Evolutionary conservation across 1,140 invertebrate genomes (phyloP).

Genomic region (Drosophila bocqueti): DNA sequence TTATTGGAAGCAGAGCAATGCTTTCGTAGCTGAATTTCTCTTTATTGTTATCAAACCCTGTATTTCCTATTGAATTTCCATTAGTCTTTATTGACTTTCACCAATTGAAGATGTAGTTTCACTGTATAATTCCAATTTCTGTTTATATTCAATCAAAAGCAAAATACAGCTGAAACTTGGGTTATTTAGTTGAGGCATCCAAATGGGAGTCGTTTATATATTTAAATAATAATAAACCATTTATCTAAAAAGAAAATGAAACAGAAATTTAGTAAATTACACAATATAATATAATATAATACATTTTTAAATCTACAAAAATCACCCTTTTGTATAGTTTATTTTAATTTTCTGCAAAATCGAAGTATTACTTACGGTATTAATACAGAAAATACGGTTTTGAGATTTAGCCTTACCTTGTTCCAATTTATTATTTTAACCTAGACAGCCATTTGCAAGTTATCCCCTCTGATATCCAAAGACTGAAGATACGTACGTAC

Average conservation of each 20-base stretch:
- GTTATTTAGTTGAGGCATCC: background rate
- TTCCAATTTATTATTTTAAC: background rate
- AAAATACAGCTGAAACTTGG: slow-evolving; percentile 2
- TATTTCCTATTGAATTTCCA: slow-evolving; percentile 10
- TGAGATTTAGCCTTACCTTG: background rate
- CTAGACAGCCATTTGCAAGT: background rate
- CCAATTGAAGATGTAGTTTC: slow-evolving; percentile 1
- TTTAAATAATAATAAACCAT: no score
- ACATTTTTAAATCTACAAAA: no score
- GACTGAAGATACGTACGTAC: slow-evolving; percentile 12
- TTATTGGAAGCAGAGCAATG: background rate
- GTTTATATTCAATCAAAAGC: slow-evolving; percentile 36
- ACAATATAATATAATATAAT: no score
- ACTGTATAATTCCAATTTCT: slow-evolving; percentile 23
- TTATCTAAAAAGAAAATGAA: background rate
- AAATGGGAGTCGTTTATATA: background rate
- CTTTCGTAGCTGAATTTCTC: background rate
- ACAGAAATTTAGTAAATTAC: background rate
- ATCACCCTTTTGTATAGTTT: no score
- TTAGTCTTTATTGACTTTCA: background rate
- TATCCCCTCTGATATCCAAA: background rate
- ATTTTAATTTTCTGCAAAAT: no score
- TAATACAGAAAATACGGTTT: background rate
- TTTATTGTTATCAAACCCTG: background rate
- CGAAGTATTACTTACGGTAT: no score